phyloP scores from a whole-genome alignment of 2,113 vertebrate species.

The Myotis brandtii region DNA sequence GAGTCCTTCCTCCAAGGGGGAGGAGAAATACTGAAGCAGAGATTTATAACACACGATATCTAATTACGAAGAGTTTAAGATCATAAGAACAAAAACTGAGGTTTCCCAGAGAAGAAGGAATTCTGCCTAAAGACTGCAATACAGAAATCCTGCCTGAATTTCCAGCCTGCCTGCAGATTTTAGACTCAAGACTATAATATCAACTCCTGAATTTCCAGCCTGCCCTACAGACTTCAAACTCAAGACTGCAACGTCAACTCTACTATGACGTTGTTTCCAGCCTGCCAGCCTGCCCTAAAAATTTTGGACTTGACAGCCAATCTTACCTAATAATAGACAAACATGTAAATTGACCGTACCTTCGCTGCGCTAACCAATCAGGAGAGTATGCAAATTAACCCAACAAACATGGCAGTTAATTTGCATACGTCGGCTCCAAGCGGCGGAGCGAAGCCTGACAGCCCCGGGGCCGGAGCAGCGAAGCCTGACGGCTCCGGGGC shows the following conservation, averaged over 20 bases:
- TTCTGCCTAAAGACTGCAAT: neutral
- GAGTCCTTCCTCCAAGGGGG: neutral
- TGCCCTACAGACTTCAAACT: neutral
- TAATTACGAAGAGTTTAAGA: neutral
- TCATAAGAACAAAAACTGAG: neutral
- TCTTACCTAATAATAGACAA: too few species aligned
- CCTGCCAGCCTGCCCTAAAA: neutral
- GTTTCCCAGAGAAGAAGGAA: neutral
- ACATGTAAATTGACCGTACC: too few species aligned
- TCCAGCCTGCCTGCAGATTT: neutral
- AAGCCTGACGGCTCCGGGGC: too few species aligned
- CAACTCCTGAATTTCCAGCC: neutral
- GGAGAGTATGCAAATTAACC: too few species aligned
- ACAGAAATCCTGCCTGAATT: neutral
- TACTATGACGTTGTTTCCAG: neutral
- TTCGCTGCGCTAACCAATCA: too few species aligned
- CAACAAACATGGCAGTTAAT: too few species aligned
- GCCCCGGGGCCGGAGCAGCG: too few species aligned
- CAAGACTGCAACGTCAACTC: neutral
- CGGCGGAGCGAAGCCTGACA: too few species aligned
- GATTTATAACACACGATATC: neutral
- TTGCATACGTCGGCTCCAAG: too few species aligned
- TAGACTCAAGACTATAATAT: neutral
- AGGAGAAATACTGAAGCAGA: neutral
- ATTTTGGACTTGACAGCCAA: neutral